Evolutionary conservation across 2,797 vertebrate species (phyloP), one percentile per base, ranked within the genome.

Genomic region (Phataginus tricuspis): DNA sequence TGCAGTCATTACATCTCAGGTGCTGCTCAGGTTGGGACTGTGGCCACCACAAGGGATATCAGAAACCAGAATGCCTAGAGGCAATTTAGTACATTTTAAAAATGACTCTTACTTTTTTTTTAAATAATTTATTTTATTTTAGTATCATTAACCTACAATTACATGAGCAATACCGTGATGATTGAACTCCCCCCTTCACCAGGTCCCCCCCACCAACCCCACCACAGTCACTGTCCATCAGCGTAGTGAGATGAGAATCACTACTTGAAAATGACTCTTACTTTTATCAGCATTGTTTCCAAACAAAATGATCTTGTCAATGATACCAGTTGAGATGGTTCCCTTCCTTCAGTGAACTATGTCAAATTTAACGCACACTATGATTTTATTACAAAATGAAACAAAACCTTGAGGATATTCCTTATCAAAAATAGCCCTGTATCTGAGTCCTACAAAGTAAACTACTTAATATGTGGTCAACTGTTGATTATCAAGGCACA

Each of bases 331-430:
- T 89, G n/a, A 77, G 51, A 64, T 37, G 21, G 1, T 92, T 71
- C 12, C 16, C 79, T 86, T 94, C 74, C 75, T 86, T 84, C 59
- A 77, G 25, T 64, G 37, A 86, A 71, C 18, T n/a, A 25, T 42
- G 77, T 77, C 59, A 79, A 94, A 74, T 15, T 18, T 75, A 75
- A 94, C 59, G 53, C 59, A 66, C 16, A 61, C 2, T 49, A 68
- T n/a, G 8, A 78, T 86, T 92, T 80, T 25, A 68, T 91, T 85
- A 57, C 53, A 71, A 39, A 21, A 72, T 39, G n/a, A 45, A 82
- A 75, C 64, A 59, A 51, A 57, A 49, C 9, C 34, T 79, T 74
- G 53, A 91, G 42, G 39, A 21, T 69, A 80, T 34, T 66, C 5
- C 66, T 83, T 89, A 29, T 77, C 61, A 19, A 53, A 69, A 74